A percentile compares a stretch with the other conserved stretches of the same genome.
These are phyloP conservation scores for Meliscaeva auricollis DNA, from an alignment of 2,888 invertebrate species.

Conservation along the genomic window DNA sequence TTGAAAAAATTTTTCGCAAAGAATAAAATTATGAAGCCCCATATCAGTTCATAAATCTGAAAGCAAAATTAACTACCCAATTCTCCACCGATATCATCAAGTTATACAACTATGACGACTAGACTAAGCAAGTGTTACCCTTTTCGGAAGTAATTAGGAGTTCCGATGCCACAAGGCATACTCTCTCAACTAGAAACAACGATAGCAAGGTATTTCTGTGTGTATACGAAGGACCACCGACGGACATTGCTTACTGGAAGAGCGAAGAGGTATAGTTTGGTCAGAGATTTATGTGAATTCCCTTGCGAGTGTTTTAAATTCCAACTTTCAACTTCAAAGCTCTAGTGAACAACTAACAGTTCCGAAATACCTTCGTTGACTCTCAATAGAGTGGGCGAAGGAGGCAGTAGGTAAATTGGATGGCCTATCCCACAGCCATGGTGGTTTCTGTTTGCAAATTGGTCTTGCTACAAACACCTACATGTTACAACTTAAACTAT, in stretches of 20 bases:
- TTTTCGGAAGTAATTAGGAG: slow-evolving; percentile 55
- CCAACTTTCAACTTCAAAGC: slow-evolving; percentile 53
- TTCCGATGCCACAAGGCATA: slow-evolving; percentile 26
- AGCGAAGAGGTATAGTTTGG: slow-evolving; percentile 11
- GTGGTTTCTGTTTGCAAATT: slow-evolving; percentile 49
- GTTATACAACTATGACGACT: slow-evolving; percentile 19
- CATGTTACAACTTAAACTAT: slow-evolving; percentile 7
- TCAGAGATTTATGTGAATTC: slow-evolving; percentile 66
- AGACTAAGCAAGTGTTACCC: slow-evolving; percentile 39
- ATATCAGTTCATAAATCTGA: slow-evolving; percentile 47
- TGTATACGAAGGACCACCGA: slow-evolving; percentile 19
- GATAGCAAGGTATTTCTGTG: neutral
- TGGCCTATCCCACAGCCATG: slow-evolving; percentile 12
- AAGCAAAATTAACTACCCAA: slow-evolving; percentile 50
- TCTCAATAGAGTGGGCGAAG: neutral
- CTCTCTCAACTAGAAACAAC: neutral
- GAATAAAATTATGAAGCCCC: slow-evolving; percentile 24
- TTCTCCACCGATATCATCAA: slow-evolving; percentile 27
- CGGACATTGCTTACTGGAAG: slow-evolving; percentile 17
- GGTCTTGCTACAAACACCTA: slow-evolving; percentile 35
- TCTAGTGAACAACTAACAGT: slow-evolving; percentile 33
- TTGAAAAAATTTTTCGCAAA: neutral
- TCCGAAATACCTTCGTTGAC: slow-evolving; percentile 9
- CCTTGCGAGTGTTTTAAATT: slow-evolving; percentile 46
- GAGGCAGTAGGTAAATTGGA: slow-evolving; percentile 36